Conservation (phyloP, 2,888 invertebrate genomes). For the Antitype chi region DNA sequence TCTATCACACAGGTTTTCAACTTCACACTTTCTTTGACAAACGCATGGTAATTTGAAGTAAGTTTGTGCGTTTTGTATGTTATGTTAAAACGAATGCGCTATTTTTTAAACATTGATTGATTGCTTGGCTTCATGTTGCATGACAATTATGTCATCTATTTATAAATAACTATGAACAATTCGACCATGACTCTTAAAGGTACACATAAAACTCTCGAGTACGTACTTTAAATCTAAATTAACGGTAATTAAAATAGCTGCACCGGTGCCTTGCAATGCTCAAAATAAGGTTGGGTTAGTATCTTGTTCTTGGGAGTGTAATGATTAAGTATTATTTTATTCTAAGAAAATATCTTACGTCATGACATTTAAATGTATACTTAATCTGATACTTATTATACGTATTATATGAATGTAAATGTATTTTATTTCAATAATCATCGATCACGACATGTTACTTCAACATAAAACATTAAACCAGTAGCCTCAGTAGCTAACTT, state of each 20-base stretch:
- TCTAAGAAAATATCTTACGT: conserved; percentile 21
- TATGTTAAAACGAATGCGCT: conserved; percentile 32
- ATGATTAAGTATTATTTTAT: conserved; percentile 9
- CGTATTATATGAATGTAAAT: conserved; percentile 25
- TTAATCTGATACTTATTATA: conserved; percentile 28
- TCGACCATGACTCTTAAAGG: conserved; percentile 72
- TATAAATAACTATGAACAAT: conserved; percentile 78
- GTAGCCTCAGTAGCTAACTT: not conserved
- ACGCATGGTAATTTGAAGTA: conserved; percentile 31
- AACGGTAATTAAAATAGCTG: conserved; percentile 81
- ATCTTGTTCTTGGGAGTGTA: conserved; percentile 7
- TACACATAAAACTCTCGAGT: conserved; percentile 76
- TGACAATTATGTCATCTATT: conserved; percentile 77
- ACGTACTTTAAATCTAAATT: conserved; percentile 74
- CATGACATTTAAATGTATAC: conserved; percentile 14
- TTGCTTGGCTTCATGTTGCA: conserved; percentile 48
- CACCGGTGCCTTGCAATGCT: conserved; percentile 66
- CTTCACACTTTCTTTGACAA: conserved; percentile 40
- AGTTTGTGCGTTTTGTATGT: not conserved
- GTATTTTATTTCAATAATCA: conserved; percentile 33
- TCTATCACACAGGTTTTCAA: conserved; percentile 33
- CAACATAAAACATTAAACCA: not conserved
- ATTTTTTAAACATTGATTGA: conserved; percentile 58
- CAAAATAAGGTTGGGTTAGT: conserved; percentile 52
- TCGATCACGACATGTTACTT: conserved; percentile 31